Percentiles rank a stretch among this genome's conserved stretches.
Evolutionary conservation across 2,888 invertebrate genomes (phyloP).

Genomic region (Psococerastis gibbosa): DNA sequence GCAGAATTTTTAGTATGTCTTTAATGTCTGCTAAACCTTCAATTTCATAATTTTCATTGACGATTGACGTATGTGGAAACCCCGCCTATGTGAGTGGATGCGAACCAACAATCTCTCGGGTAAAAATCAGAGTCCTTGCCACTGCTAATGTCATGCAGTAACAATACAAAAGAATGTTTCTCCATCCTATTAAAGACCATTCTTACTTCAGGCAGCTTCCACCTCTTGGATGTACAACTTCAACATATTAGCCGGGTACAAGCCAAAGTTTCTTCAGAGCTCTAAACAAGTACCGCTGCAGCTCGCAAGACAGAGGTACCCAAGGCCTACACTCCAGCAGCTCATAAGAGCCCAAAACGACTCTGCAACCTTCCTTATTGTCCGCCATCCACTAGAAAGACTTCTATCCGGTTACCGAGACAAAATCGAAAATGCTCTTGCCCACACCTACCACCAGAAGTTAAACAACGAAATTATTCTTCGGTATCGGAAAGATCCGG

Average conservation of each 20-base stretch:
- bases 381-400: slow-evolving; percentile 61
- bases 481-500: slow-evolving; percentile 36
- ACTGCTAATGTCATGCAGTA: too few species aligned
- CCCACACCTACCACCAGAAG: slow-evolving; percentile 64
- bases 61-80: too few species aligned
- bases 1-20: too few species aligned
- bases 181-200: too few species aligned
- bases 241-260: slow-evolving; percentile 60
- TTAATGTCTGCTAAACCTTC: too few species aligned
- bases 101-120: too few species aligned
- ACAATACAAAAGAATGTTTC: not conserved
- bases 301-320: slow-evolving; percentile 60
- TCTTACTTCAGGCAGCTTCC: slow-evolving; percentile 64
- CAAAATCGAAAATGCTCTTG: slow-evolving; percentile 65
- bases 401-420: slow-evolving; percentile 67
- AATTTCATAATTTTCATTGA: too few species aligned
- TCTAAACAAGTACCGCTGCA: slow-evolving; percentile 60
- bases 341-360: slow-evolving; percentile 52
- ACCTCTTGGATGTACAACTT: slow-evolving; percentile 88
- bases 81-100: too few species aligned
- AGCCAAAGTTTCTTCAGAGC: slow-evolving; percentile 52
- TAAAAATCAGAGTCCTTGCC: too few species aligned
- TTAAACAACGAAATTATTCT: slow-evolving; percentile 57
- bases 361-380: slow-evolving; percentile 63
- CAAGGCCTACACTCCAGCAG: slow-evolving; percentile 50